These are phyloP conservation scores for Hyles vespertilio DNA, from an alignment of 1,140 invertebrate genomes.

Conservation along the genomic window DNA sequence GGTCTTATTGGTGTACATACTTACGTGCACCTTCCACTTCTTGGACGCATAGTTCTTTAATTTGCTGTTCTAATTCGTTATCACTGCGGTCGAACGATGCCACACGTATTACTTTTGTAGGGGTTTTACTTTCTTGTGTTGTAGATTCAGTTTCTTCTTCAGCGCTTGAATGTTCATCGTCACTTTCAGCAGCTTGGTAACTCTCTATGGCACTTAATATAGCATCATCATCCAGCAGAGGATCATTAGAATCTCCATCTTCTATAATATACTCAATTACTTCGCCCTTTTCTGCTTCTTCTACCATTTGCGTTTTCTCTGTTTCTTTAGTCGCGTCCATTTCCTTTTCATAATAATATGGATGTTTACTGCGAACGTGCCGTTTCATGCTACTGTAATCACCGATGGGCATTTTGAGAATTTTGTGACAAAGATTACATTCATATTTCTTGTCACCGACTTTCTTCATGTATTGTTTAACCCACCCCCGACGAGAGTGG, in stretches of 20 bases:
- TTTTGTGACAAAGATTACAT: conserved; percentile 1
- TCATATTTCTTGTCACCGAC: not conserved
- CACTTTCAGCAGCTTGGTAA: not conserved
- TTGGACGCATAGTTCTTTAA: not conserved
- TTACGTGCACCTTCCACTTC: not conserved
- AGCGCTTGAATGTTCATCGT: too few relatives aligned
- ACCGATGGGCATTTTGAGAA: conserved; percentile 2
- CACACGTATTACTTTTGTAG: too few relatives aligned
- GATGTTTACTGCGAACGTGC: conserved; percentile 1
- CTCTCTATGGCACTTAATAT: not conserved
- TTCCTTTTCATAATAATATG: not conserved
- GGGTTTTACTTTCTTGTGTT: too few relatives aligned
- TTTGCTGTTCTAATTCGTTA: not conserved
- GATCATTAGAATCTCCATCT: conserved; percentile 2
- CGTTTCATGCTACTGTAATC: conserved; percentile 7
- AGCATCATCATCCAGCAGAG: not conserved
- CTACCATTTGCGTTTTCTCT: not conserved
- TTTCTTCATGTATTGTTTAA: not conserved
- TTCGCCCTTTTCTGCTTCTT: not conserved
- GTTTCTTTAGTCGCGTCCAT: not conserved
- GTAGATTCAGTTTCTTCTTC: too few relatives aligned
- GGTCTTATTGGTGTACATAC: not conserved
- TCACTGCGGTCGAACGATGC: too few relatives aligned
- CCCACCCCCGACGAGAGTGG: not conserved
- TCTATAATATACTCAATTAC: not conserved